Percentiles rank a stretch among this genome's conserved stretches.
phyloP scores from a whole-genome alignment of 2,888 invertebrate species.

The Chrysopilus asiliformis region DNA sequence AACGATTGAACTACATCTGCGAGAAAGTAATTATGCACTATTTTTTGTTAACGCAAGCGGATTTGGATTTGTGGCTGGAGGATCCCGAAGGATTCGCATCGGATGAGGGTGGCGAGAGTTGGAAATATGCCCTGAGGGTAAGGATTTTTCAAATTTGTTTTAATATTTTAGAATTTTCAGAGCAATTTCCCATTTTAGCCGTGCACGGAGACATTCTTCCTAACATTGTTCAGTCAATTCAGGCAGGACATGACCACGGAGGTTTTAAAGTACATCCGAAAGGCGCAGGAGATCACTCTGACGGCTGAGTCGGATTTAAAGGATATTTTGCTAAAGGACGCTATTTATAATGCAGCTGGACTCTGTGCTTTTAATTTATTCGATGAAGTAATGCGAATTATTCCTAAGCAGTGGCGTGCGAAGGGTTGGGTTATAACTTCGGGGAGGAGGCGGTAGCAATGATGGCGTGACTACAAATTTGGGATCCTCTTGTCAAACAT shows the following conservation, averaged over 20 bases:
- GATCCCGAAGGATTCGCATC: conserved; percentile 85
- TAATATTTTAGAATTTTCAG: not conserved
- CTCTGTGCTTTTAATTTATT: conserved; percentile 79
- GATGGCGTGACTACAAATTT: too few species aligned
- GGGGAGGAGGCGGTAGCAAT: too few species aligned
- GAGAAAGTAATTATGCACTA: conserved; percentile 75
- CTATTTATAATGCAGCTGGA: conserved; percentile 86
- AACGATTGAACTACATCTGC: conserved; percentile 68
- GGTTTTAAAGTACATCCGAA: conserved; percentile 49
- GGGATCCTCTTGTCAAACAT: too few species aligned
- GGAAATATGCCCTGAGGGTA: conserved; percentile 83
- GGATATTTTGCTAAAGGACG: conserved; percentile 77
- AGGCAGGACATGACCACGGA: conserved; percentile 37
- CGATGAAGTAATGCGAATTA: conserved; percentile 74
- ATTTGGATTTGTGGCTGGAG: conserved; percentile 75
- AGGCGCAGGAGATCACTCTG: conserved; percentile 53
- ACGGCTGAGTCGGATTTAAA: conserved; percentile 58
- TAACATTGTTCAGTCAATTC: conserved; percentile 71
- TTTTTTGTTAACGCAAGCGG: conserved; percentile 69
- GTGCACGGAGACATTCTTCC: conserved; percentile 75
- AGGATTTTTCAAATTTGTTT: conserved; percentile 22
- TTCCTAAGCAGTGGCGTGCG: too few species aligned
- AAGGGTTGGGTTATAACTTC: too few species aligned
- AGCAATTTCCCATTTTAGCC: conserved; percentile 42
- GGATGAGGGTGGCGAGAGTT: conserved; percentile 83